Percentiles rank a stretch among this genome's conserved stretches.
These are phyloP conservation scores for Mayetiola destructor DNA, from an alignment of 2,888 invertebrate genomes.

Conservation along the genomic window DNA sequence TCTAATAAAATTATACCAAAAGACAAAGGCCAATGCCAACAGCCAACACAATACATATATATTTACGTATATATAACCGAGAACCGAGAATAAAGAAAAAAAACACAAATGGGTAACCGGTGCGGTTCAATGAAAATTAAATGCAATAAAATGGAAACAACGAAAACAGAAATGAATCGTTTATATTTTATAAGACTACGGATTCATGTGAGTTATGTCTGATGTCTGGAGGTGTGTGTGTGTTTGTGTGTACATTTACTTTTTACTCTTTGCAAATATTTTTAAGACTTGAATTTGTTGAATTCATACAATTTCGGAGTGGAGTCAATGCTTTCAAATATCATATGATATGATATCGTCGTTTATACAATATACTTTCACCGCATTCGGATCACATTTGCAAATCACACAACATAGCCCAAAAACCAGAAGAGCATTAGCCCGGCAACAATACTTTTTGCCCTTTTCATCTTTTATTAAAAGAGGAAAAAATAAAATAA, in stretches of 20 bases:
- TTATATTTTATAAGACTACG: background rate
- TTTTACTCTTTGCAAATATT: too few species aligned
- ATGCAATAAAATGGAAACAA: background rate
- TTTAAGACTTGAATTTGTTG: background rate
- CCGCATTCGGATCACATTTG: too few species aligned
- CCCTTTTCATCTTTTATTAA: slow-evolving; percentile 7
- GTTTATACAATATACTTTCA: too few species aligned
- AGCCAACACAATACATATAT: background rate
- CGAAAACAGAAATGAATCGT: too few species aligned
- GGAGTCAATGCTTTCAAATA: background rate
- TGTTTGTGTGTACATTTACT: too few species aligned
- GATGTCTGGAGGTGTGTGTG: too few species aligned
- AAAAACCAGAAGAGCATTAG: too few species aligned
- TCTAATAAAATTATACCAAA: slow-evolving; percentile 10
- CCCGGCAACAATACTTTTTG: too few species aligned
- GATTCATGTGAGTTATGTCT: background rate
- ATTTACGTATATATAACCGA: too few species aligned
- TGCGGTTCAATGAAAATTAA: slow-evolving; percentile 7
- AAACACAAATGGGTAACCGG: slow-evolving; percentile 11
- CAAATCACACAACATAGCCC: too few species aligned
- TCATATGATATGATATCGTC: background rate
- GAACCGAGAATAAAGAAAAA: background rate
- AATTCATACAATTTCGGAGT: background rate
- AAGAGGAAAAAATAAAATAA: slow-evolving; percentile 10
- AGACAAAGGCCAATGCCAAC: slow-evolving; percentile 6